A percentile compares a stretch with the other conserved stretches of the same genome.
Conservation (phyloP, 2,113 vertebrate genomes). For the Podiceps cristatus region DNA sequence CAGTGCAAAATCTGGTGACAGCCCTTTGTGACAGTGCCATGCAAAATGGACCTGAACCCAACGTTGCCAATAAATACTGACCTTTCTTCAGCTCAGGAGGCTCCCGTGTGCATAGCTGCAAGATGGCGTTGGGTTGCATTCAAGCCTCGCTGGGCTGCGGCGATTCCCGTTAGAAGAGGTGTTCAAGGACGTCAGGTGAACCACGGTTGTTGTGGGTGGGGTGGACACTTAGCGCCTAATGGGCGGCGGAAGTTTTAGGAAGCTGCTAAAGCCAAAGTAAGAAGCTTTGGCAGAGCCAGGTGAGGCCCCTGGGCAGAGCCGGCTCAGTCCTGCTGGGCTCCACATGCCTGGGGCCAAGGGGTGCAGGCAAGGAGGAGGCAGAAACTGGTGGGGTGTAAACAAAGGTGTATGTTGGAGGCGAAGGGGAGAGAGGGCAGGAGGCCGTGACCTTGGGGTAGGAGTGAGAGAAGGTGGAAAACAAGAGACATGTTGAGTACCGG, state of each 20-base stretch:
- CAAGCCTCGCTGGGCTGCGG: accelerated
- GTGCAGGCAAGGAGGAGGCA: background rate
- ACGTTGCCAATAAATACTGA: background rate
- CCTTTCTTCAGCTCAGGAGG: background rate
- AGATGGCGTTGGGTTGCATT: background rate
- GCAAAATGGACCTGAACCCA: background rate
- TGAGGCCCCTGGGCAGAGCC: background rate
- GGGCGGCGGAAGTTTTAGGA: background rate
- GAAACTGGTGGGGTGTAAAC: background rate
- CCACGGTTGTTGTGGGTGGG: background rate
- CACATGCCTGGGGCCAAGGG: background rate
- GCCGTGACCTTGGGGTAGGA: background rate
- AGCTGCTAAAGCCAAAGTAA: background rate
- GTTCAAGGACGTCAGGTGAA: background rate
- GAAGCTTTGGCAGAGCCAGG: background rate
- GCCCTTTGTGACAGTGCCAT: background rate
- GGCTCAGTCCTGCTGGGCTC: background rate
- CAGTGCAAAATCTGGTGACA: background rate
- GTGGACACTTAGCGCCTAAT: background rate
- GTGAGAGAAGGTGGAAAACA: background rate
- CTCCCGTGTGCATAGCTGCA: background rate
- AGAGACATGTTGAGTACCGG: background rate
- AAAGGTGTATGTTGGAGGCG: background rate
- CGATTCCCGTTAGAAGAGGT: accelerated
- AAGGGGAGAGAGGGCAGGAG: background rate